Evolutionary conservation across 1,140 invertebrate genomes (phyloP), one percentile per base, ranked within the genome.

Genomic region (Colletes latitarsis): DNA sequence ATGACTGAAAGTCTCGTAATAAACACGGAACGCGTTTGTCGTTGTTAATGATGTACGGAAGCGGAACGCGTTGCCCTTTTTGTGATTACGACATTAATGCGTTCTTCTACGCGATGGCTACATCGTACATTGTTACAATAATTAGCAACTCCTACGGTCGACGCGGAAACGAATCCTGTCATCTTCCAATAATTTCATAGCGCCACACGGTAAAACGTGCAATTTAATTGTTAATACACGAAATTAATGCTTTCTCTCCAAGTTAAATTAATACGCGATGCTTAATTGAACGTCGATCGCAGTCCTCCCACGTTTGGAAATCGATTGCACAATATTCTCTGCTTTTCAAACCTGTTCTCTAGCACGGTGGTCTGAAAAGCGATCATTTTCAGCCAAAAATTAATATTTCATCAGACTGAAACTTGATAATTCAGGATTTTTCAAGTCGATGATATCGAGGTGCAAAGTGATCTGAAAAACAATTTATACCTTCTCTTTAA

Each of bases 31-130:
- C 57, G 68, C 19, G 17, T 69, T 52, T 70, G 55, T 77, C 53
- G 46, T 53, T n/a, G 68, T 71, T 78, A 72, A 78, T 39, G 58
- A 72, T n/a, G 15, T n/a, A 55, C 76, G 58, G 68, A 78, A 78
- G 39, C 43, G 17, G 4, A 21, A 43, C n/a, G 46, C 46, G 53
- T 69, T 72, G 55, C 43, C 60, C 64, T 64, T 79, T 74, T 41
- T 74, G 49, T 62, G 10, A 78, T 63, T 39, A n/a, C 74, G 63
- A 46, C 30, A 63, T 52, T 53, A 68, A 46, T 78, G 58, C 41
- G 21, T 69, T 58, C 69, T 39, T 52, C 66, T 2, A 9, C 52
- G 19, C 2, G 10, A 1, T 4, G 3, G 10, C 6, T 1, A 14
- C 67, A 3, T 19, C 17, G 41, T 66, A 62, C 15, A 52, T 73